Conservation (phyloP, 2,797 vertebrate genomes). For the Cynopterus sphinx region DNA sequence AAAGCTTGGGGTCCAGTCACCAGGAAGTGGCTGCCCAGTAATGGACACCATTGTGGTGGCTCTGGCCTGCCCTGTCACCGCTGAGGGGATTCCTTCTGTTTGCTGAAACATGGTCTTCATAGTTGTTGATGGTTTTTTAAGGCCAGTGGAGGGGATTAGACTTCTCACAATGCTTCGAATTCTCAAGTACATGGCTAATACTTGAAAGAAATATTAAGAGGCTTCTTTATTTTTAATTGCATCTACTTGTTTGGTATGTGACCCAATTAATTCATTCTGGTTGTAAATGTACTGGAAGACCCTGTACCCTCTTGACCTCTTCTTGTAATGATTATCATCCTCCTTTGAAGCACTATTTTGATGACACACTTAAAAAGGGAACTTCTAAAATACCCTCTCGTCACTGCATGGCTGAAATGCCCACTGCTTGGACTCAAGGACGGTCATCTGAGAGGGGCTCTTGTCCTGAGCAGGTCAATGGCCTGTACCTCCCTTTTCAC, state of each 20-base stretch:
- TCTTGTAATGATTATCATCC: conserved; percentile 68
- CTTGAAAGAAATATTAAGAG: conserved; percentile 79
- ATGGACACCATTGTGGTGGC: fast-evolving
- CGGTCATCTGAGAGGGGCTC: conserved; percentile 53
- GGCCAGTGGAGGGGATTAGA: background rate
- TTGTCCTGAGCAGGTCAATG: conserved; percentile 49
- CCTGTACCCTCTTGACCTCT: conserved; percentile 77
- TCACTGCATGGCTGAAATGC: conserved; percentile 51
- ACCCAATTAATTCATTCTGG: conserved; percentile 81
- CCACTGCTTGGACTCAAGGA: conserved; percentile 62
- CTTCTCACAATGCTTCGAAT: conserved; percentile 53
- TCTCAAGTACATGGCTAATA: conserved; percentile 74
- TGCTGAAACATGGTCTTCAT: fast-evolving
- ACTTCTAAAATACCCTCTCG: conserved; percentile 72
- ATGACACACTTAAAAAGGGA: conserved; percentile 74
- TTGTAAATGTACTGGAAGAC: conserved; percentile 77
- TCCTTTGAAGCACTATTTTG: conserved; percentile 76
- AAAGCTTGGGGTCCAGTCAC: background rate
- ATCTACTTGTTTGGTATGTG: conserved; percentile 76
- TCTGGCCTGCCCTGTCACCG: fast-evolving
- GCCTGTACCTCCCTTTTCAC: background rate
- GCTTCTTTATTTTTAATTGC: conserved; percentile 80
- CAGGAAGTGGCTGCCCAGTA: fast-evolving
- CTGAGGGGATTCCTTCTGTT: background rate
- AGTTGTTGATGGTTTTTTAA: background rate